Conservation (phyloP, 2,797 vertebrate genomes). For the Oreortyx pictus region DNA sequence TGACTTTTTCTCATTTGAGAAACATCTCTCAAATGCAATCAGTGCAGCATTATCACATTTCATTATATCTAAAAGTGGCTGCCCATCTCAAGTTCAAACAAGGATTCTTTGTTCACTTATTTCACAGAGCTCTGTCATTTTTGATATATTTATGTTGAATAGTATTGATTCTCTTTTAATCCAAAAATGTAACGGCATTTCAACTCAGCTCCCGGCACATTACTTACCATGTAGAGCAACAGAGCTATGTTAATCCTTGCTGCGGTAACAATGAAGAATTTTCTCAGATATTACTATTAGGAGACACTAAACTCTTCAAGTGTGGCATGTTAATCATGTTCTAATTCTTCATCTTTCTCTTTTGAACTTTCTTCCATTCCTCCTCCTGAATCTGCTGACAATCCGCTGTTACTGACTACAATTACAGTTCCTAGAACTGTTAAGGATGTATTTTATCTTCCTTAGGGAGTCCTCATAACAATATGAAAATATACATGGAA, state of each 20-base stretch:
- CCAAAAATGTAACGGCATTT: constrained; percentile 47
- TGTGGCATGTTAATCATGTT: constrained; percentile 33
- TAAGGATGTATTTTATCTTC: constrained; percentile 18
- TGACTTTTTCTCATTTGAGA: background rate
- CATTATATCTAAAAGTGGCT: constrained; percentile 14
- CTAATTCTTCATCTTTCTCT: constrained; percentile 39
- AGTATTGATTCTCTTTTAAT: constrained; percentile 3
- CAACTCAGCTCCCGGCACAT: constrained; percentile 14
- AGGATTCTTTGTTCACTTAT: background rate
- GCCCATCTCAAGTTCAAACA: background rate
- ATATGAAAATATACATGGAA: background rate
- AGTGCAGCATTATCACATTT: background rate
- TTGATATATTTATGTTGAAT: constrained; percentile 13
- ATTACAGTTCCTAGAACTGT: background rate
- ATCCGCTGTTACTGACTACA: background rate
- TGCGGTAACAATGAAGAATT: constrained; percentile 51
- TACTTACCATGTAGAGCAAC: constrained; percentile 7
- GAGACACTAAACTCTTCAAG: constrained; percentile 46
- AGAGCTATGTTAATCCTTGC: constrained; percentile 10
- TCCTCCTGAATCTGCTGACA: constrained; percentile 16
- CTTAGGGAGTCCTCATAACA: background rate
- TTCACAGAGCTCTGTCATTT: background rate
- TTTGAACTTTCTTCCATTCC: background rate
- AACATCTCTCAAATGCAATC: background rate
- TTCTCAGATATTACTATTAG: constrained; percentile 52